phyloP scores from a whole-genome alignment of 1,140 invertebrate species.

The Hermatobates lingyangjiaoensis region DNA sequence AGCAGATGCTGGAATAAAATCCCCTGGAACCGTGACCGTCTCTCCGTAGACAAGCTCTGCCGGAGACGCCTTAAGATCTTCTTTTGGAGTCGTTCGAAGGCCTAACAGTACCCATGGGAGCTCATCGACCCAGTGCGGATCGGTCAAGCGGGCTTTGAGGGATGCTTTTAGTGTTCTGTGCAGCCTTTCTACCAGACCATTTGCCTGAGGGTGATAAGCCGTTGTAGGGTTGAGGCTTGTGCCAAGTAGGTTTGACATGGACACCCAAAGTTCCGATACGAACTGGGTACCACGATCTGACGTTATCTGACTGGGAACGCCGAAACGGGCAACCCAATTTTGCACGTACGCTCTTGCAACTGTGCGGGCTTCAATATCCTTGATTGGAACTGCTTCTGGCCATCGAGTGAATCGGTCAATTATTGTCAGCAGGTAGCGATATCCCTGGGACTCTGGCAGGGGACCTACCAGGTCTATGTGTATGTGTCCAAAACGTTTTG shows the following conservation, averaged over 20 bases:
- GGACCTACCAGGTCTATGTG: not conserved
- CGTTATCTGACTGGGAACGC: slow-evolving; percentile 21
- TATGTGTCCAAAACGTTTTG: not conserved
- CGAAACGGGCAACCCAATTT: slow-evolving; percentile 22
- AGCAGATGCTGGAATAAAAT: no score
- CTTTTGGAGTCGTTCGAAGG: no score
- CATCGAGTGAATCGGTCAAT: slow-evolving; percentile 21
- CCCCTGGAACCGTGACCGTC: no score
- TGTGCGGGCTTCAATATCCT: slow-evolving; percentile 19
- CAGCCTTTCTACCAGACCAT: not conserved
- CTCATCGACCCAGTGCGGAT: no score
- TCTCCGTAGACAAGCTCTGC: no score
- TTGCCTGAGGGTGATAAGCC: slow-evolving; percentile 19
- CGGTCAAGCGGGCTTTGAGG: not conserved
- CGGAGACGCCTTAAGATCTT: no score
- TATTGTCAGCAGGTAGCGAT: slow-evolving; percentile 18
- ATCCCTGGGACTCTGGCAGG: slow-evolving; percentile 13
- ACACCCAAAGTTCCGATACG: slow-evolving; percentile 19
- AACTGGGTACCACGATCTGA: slow-evolving; percentile 25
- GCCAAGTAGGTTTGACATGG: slow-evolving; percentile 15
- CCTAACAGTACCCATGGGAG: no score
- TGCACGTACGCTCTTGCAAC: slow-evolving; percentile 18
- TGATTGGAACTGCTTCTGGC: slow-evolving; percentile 18
- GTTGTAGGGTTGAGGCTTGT: slow-evolving; percentile 19
- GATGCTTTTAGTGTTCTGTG: not conserved